A percentile compares a stretch with the other conserved stretches of the same genome.
These are phyloP conservation scores for Prionace glauca DNA, from an alignment of 2,797 vertebrate genomes.

Conservation along the genomic window DNA sequence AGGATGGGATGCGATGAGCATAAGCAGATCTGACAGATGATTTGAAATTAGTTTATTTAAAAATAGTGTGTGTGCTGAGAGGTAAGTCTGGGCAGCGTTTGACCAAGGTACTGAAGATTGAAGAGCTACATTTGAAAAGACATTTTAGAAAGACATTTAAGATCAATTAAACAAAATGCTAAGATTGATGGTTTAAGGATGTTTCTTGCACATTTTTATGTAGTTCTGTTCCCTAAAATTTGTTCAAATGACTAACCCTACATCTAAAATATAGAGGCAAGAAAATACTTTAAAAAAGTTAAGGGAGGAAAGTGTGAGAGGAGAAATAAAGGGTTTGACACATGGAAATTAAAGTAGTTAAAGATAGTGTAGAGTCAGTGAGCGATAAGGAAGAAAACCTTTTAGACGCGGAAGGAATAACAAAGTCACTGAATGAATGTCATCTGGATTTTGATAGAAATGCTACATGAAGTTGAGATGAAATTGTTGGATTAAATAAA, in stretches of 20 bases:
- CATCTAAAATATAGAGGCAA: neutral
- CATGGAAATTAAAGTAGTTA: neutral
- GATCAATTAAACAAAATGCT: neutral
- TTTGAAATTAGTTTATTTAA: neutral
- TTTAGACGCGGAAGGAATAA: neutral
- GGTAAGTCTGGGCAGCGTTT: neutral
- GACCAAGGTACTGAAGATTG: neutral
- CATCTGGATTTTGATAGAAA: neutral
- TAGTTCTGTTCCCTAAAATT: neutral
- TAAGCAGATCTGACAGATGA: no score
- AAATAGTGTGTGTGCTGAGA: neutral
- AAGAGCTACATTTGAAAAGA: neutral
- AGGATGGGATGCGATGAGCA: neutral
- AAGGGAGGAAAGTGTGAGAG: neutral
- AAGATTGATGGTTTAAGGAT: neutral
- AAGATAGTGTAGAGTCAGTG: neutral
- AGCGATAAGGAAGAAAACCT: neutral
- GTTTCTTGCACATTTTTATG: neutral
- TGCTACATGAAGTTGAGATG: neutral
- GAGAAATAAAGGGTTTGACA: neutral
- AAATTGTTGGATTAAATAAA: neutral
- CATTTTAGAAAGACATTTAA: constrained; percentile 11
- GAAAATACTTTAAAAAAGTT: neutral
- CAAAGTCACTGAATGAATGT: no score
- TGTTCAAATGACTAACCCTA: neutral